phyloP scores from a whole-genome alignment of 1,140 invertebrate species.

The Chionoecetes opilio region DNA sequence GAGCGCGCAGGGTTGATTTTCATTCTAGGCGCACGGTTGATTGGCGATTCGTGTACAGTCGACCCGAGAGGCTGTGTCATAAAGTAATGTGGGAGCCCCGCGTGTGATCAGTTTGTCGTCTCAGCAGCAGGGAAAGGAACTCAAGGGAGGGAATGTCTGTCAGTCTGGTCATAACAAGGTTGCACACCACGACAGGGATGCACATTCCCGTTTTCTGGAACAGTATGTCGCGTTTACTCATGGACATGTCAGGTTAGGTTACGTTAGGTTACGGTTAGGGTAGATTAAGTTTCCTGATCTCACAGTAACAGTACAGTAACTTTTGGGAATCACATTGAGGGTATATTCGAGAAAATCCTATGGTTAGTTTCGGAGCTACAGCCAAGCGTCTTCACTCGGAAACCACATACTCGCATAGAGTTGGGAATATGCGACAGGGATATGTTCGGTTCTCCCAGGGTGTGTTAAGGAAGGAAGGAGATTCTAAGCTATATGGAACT shows the following conservation, averaged over 20 bases:
- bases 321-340: too few species aligned
- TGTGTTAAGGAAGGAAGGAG: not conserved
- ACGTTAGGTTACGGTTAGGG: too few species aligned
- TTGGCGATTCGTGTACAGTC: not conserved
- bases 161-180: not conserved
- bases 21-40: slow-evolving; percentile 33
- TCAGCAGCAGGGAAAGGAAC: not conserved
- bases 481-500: not conserved
- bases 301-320: too few species aligned
- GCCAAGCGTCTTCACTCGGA: too few species aligned
- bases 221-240: not conserved
- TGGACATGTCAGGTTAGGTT: too few species aligned
- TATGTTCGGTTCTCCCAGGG: not conserved
- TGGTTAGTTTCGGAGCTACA: too few species aligned
- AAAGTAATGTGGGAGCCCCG: slow-evolving; percentile 25
- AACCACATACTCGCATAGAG: too few species aligned
- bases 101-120: slow-evolving; percentile 27
- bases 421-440: too few species aligned
- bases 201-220: too few species aligned
- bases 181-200: too few species aligned
- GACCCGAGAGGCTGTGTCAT: not conserved
- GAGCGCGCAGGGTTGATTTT: not conserved
- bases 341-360: too few species aligned
- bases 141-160: not conserved
- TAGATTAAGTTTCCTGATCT: too few species aligned